phyloP scores from a whole-genome alignment of 2,797 vertebrate species.

The Sebastes melanostomus region DNA sequence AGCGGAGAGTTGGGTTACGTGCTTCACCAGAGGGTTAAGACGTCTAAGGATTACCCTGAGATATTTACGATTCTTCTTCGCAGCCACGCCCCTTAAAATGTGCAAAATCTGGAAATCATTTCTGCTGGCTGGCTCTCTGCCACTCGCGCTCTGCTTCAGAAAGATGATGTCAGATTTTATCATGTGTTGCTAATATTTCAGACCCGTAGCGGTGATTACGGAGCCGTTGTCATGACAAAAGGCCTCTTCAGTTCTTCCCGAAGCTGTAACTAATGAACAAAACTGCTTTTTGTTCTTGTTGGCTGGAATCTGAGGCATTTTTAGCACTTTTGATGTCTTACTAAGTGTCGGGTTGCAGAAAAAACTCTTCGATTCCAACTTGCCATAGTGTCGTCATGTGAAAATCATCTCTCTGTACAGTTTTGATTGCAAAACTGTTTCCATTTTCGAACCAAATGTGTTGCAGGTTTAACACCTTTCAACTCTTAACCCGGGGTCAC shows the following conservation, averaged over 20 bases:
- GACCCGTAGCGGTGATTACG: constrained; percentile 62
- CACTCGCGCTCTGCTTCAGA: constrained; percentile 34
- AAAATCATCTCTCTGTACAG: neutral
- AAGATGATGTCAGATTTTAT: constrained; percentile 76
- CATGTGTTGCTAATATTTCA: constrained; percentile 73
- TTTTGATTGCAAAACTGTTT: neutral
- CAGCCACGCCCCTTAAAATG: constrained; percentile 47
- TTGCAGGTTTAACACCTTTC: constrained; percentile 5
- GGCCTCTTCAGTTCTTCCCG: constrained; percentile 53
- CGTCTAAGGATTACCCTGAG: constrained; percentile 40
- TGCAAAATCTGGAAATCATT: constrained; percentile 75
- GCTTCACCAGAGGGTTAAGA: constrained; percentile 36
- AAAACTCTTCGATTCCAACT: neutral
- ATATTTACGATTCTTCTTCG: constrained; percentile 58
- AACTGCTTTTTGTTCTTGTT: constrained; percentile 68
- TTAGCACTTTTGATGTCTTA: constrained; percentile 21
- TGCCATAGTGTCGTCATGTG: neutral
- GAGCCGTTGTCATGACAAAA: constrained; percentile 75
- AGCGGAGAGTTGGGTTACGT: constrained; percentile 39
- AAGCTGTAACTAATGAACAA: constrained; percentile 68
- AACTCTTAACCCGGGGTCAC: neutral
- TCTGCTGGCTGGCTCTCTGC: constrained; percentile 33
- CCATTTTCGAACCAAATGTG: neutral
- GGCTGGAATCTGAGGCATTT: constrained; percentile 57
- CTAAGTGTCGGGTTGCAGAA: neutral